These are phyloP conservation scores for Scaptomyza hsui DNA, from an alignment of 1,140 invertebrate genomes.

Conservation along the genomic window DNA sequence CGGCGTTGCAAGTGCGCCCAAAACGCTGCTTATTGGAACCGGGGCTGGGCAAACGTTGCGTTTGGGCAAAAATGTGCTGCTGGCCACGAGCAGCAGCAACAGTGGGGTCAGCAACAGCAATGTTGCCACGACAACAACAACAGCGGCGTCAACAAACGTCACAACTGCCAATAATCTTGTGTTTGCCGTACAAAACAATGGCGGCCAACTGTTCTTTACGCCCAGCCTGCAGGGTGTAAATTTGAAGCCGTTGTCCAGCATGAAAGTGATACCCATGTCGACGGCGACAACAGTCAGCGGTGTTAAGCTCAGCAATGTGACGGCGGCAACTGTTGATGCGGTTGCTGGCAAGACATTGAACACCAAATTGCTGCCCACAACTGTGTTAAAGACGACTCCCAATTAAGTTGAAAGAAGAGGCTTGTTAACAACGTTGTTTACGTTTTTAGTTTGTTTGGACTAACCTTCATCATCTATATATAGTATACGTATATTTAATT, in stretches of 20 bases:
- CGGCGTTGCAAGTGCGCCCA: conserved; percentile 52
- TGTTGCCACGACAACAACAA: conserved; percentile 16
- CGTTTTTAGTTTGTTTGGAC: conserved; percentile 44
- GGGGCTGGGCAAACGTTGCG: conserved; percentile 66
- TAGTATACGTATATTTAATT: conserved; percentile 16
- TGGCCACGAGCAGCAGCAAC: conserved; percentile 38
- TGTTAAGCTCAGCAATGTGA: conserved; percentile 46
- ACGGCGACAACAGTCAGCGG: conserved; percentile 21
- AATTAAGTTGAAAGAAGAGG: conserved; percentile 61
- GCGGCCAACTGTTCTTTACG: conserved; percentile 86
- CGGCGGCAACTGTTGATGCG: conserved; percentile 21
- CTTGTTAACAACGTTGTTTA: conserved; percentile 58
- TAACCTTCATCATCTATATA: conserved; percentile 24
- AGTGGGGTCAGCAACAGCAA: conserved; percentile 25
- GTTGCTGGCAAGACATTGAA: conserved; percentile 49
- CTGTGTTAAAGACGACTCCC: conserved; percentile 63
- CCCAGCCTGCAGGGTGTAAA: conserved; percentile 86
- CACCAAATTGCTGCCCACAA: conserved; percentile 52
- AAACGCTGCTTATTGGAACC: conserved; percentile 69
- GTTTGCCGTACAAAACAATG: conserved; percentile 86
- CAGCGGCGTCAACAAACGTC: conserved; percentile 20
- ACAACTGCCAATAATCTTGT: conserved; percentile 85
- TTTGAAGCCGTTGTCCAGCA: conserved; percentile 88
- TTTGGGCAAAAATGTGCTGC: conserved; percentile 67
- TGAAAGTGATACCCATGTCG: conserved; percentile 86